Evolutionary conservation across 1,140 invertebrate genomes (phyloP).

Genomic region (Calliphora vicina): DNA sequence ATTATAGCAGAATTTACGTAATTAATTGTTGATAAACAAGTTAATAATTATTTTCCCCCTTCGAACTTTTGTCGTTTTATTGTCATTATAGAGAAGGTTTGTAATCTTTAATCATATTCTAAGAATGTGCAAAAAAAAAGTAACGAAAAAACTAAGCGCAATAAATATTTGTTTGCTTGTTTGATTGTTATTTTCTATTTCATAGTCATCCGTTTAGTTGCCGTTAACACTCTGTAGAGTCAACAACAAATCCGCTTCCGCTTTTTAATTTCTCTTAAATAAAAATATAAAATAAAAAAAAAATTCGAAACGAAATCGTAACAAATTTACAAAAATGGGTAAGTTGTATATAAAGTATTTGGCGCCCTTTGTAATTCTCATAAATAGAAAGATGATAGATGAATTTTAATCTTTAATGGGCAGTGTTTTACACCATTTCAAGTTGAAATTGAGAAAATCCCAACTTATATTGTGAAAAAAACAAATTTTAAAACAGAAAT

Average conservation of each 20-base stretch:
- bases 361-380: background rate
- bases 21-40: slow-evolving; percentile 10
- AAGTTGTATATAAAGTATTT: background rate
- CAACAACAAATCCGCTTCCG: background rate
- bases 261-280: background rate
- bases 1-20: background rate
- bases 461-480: no score
- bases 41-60: background rate
- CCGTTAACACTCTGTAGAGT: background rate
- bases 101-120: slow-evolving; percentile 10
- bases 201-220: background rate
- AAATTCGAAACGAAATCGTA: background rate
- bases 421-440: no score
- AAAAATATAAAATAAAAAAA: background rate
- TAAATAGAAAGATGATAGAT: no score
- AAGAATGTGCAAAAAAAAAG: background rate
- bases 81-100: background rate
- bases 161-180: background rate
- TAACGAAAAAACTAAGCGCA: background rate
- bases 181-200: background rate
- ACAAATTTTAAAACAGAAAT: no score
- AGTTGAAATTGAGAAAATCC: no score
- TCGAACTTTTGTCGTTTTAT: background rate
- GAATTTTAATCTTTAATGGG: no score
- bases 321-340: background rate